Percentiles rank a stretch among this genome's conserved stretches.
Conservation (phyloP, 2,888 invertebrate species). For the Pseudolycoriella hygida region DNA sequence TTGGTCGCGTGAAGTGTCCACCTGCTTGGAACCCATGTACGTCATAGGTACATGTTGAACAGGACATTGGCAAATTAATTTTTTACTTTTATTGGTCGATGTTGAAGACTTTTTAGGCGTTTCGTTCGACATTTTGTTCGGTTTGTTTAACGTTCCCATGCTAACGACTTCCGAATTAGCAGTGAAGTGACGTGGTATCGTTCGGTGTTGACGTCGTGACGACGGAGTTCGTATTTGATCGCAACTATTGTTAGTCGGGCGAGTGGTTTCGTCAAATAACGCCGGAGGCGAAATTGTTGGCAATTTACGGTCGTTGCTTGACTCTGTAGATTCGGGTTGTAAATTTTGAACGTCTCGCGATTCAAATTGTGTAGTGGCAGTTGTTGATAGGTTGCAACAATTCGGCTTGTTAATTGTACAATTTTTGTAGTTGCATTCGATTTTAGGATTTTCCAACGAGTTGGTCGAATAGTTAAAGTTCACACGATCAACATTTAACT, state of each 20-base stretch:
- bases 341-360: neutral
- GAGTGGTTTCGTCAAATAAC: conserved; percentile 11
- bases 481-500: conserved; percentile 1
- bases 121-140: neutral
- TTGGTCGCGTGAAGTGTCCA: conserved; percentile 16
- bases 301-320: conserved; percentile 13
- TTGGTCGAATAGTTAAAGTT: no score
- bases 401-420: conserved; percentile 20
- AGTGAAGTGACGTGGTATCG: conserved; percentile 29
- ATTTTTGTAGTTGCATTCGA: conserved; percentile 27
- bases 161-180: neutral
- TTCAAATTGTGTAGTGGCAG: conserved; percentile 14
- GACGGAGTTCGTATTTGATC: conserved; percentile 7
- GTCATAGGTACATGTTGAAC: conserved; percentile 30
- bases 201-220: conserved; percentile 28
- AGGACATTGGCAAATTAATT: conserved; percentile 29
- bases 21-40: conserved; percentile 27
- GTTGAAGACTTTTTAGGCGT: neutral
- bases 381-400: conserved; percentile 11
- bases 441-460: neutral
- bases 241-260: conserved; percentile 10
- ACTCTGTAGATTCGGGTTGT: neutral
- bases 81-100: conserved; percentile 16
- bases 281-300: conserved; percentile 13
- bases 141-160: neutral